These are phyloP conservation scores for Patella ulyssiponensis DNA, from an alignment of 2,888 invertebrate genomes.

Conservation along the genomic window DNA sequence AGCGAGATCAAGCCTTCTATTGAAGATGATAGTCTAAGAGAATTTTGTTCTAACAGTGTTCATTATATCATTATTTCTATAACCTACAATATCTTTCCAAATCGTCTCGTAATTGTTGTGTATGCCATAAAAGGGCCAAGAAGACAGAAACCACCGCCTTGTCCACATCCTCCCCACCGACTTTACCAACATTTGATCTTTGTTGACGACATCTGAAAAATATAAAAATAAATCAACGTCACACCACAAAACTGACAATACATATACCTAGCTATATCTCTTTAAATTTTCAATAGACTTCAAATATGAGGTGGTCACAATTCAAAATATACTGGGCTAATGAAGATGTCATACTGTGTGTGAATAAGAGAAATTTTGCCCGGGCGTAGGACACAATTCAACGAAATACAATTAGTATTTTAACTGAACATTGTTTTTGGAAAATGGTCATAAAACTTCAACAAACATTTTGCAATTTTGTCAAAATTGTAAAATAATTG, in stretches of 20 bases:
- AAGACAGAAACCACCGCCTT: slow-evolving; percentile 63
- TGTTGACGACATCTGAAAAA: slow-evolving; percentile 46
- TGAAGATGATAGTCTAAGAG: neutral
- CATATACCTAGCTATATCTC: slow-evolving; percentile 8
- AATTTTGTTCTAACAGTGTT: neutral
- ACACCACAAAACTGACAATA: neutral
- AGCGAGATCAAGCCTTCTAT: too few species aligned
- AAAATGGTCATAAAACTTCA: too few species aligned
- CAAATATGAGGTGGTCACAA: too few species aligned
- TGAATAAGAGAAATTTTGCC: slow-evolving; percentile 25
- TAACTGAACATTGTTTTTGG: too few species aligned
- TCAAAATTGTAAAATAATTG: too few species aligned
- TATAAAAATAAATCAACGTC: too few species aligned
- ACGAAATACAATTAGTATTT: too few species aligned
- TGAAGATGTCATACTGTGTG: slow-evolving; percentile 20
- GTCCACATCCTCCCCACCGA: slow-evolving; percentile 63
- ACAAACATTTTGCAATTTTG: too few species aligned
- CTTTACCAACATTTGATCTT: slow-evolving; percentile 40
- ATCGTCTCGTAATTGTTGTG: slow-evolving; percentile 68
- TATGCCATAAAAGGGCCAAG: slow-evolving; percentile 70
- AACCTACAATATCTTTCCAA: slow-evolving; percentile 63
- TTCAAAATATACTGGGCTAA: too few species aligned
- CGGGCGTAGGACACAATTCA: neutral
- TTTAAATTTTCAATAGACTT: slow-evolving; percentile 1
- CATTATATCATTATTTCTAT: neutral